A percentile compares a stretch with the other conserved stretches of the same genome.
phyloP scores from a whole-genome alignment of 1,140 invertebrate genomes.

The Pristionchus pacificus region DNA sequence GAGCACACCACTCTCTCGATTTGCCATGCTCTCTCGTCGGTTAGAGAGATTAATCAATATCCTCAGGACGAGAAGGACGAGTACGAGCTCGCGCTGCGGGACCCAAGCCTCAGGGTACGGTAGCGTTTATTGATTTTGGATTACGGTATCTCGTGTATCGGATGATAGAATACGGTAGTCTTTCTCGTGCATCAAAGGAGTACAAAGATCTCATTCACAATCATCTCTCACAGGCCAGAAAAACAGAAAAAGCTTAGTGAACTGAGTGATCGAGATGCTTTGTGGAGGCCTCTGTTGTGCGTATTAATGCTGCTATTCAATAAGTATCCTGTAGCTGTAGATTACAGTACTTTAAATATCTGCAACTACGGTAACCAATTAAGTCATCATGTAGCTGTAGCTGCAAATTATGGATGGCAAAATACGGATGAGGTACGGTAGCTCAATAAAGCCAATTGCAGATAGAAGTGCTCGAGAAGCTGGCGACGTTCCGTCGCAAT shows the following conservation, averaged over 20 bases:
- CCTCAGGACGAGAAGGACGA: conserved; percentile 45
- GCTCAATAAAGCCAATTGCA: conserved; percentile 23
- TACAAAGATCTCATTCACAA: conserved; percentile 2
- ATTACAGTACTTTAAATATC: too few relatives aligned
- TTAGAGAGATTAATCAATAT: too few relatives aligned
- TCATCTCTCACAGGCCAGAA: not conserved
- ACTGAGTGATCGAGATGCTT: not conserved
- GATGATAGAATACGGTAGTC: not conserved
- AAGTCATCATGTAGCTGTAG: too few relatives aligned
- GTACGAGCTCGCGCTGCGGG: conserved; percentile 35
- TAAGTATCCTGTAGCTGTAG: too few relatives aligned
- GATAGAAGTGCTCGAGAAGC: conserved; percentile 39
- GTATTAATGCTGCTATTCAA: too few relatives aligned
- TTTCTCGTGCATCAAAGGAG: conserved; percentile 12
- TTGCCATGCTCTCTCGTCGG: too few relatives aligned
- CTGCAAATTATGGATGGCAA: too few relatives aligned
- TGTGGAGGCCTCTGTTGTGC: too few relatives aligned
- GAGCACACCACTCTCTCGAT: too few relatives aligned
- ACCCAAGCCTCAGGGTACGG: conserved; percentile 42
- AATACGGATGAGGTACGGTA: too few relatives aligned
- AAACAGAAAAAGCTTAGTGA: conserved; percentile 11
- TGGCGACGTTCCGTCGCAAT: conserved; percentile 50
- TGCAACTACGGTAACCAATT: too few relatives aligned
- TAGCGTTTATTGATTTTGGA: conserved; percentile 13
- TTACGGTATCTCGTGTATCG: conserved; percentile 7